These are phyloP conservation scores for Diceros bicornis DNA, from an alignment of 2,797 vertebrate genomes.

Conservation along the genomic window DNA sequence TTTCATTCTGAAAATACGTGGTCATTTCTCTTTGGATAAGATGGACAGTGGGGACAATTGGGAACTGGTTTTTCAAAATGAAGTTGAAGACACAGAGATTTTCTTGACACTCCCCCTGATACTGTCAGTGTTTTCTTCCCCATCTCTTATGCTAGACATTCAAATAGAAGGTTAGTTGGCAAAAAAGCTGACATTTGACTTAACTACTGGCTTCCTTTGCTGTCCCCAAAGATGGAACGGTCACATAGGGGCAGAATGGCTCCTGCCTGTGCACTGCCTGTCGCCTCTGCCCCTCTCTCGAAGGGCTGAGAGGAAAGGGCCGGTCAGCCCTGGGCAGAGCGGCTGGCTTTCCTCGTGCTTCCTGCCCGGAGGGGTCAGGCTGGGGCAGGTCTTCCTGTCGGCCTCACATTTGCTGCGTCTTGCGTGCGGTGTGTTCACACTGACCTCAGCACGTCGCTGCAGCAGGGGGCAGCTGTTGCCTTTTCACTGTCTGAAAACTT, in stretches of 20 bases:
- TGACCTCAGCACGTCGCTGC: background rate
- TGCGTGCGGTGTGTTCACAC: background rate
- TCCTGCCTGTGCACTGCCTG: background rate
- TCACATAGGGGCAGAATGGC: background rate
- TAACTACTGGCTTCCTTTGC: background rate
- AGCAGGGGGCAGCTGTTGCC: background rate
- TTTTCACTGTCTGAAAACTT: background rate
- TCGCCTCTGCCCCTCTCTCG: fast-evolving
- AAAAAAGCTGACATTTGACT: background rate
- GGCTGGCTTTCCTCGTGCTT: background rate
- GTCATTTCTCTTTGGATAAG: background rate
- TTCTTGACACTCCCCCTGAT: background rate
- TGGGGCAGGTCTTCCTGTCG: fast-evolving
- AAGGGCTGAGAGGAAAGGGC: too few species aligned
- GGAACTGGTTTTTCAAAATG: background rate
- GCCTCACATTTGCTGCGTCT: background rate
- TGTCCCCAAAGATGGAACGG: background rate
- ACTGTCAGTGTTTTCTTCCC: background rate
- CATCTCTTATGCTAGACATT: background rate
- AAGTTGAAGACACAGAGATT: background rate
- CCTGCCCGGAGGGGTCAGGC: background rate
- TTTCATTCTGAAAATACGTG: background rate
- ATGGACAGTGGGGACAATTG: background rate
- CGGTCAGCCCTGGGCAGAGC: too few species aligned
- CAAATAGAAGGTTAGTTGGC: background rate